phyloP scores from a whole-genome alignment of 2,113 vertebrate genomes.

The Trichechus manatus region DNA sequence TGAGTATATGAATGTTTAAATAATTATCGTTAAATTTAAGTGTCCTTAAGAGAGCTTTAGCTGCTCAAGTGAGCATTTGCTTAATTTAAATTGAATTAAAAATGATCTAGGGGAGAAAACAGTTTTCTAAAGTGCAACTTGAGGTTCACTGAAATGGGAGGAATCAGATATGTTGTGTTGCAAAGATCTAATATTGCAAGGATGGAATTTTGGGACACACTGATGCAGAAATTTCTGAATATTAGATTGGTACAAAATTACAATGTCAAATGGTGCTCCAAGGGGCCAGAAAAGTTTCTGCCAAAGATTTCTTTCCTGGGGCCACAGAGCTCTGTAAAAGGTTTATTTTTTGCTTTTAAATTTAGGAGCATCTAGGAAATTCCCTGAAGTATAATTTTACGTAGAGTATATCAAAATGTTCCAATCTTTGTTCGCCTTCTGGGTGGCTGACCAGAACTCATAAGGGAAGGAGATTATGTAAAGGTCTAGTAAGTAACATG shows the following conservation, averaged over 20 bases:
- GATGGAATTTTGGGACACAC: slow-evolving; percentile 17
- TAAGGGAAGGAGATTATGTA: slow-evolving; percentile 67
- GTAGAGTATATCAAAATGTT: slow-evolving; percentile 70
- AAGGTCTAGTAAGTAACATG: slow-evolving; percentile 52
- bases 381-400: slow-evolving; percentile 70
- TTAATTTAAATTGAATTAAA: slow-evolving; percentile 84
- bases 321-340: slow-evolving; percentile 48
- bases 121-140: slow-evolving; percentile 71
- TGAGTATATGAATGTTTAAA: slow-evolving; percentile 72
- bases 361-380: slow-evolving; percentile 67
- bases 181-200: background rate
- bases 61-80: slow-evolving; percentile 81
- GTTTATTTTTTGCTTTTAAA: slow-evolving; percentile 70
- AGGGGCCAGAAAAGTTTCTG: slow-evolving; percentile 47
- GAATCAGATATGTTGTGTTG: slow-evolving; percentile 36
- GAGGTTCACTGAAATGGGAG: slow-evolving; percentile 70
- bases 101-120: slow-evolving; percentile 77
- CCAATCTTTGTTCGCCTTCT: slow-evolving; percentile 54
- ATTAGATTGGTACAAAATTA: slow-evolving; percentile 56
- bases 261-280: slow-evolving; percentile 37
- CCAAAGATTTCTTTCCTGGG: slow-evolving; percentile 18
- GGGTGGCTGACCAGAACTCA: slow-evolving; percentile 38
- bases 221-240: slow-evolving; percentile 46
- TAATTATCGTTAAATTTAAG: slow-evolving; percentile 71
- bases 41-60: slow-evolving; percentile 78